Evolutionary conservation across 2,797 vertebrate species (phyloP).

Genomic region (Pipistrellus pipistrellus): DNA sequence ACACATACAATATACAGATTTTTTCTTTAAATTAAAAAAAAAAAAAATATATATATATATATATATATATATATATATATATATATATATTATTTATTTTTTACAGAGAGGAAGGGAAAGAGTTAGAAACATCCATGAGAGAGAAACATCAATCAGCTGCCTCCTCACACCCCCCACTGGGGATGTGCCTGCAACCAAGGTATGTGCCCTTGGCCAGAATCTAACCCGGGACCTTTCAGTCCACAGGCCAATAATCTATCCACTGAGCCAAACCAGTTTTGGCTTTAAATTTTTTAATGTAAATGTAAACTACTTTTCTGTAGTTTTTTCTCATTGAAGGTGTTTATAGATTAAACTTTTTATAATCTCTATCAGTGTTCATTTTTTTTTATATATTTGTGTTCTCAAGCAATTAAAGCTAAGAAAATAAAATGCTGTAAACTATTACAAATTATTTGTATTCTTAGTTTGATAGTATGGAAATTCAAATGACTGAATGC

Average conservation of each 20-base stretch:
- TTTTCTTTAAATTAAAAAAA: background rate
- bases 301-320: background rate
- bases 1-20: background rate
- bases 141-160: too few relatives aligned
- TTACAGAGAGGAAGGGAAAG: too few relatives aligned
- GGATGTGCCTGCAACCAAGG: too few relatives aligned
- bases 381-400: background rate
- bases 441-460: background rate
- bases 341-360: background rate
- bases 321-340: background rate
- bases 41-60: too few relatives aligned
- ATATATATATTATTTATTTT: too few relatives aligned
- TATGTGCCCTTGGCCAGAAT: too few relatives aligned
- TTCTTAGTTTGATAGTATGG: slow-evolving; percentile 17
- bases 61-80: too few relatives aligned
- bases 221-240: too few relatives aligned
- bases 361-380: background rate
- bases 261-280: too few relatives aligned
- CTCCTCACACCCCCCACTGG: too few relatives aligned
- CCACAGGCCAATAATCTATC: too few relatives aligned
- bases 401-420: background rate
- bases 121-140: too few relatives aligned
- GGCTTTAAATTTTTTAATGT: background rate
- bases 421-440: background rate
- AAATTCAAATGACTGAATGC: background rate